Percentiles rank a stretch among this genome's conserved stretches.
Conservation (phyloP, 2,888 invertebrate species). For the Drosophila rubida region DNA sequence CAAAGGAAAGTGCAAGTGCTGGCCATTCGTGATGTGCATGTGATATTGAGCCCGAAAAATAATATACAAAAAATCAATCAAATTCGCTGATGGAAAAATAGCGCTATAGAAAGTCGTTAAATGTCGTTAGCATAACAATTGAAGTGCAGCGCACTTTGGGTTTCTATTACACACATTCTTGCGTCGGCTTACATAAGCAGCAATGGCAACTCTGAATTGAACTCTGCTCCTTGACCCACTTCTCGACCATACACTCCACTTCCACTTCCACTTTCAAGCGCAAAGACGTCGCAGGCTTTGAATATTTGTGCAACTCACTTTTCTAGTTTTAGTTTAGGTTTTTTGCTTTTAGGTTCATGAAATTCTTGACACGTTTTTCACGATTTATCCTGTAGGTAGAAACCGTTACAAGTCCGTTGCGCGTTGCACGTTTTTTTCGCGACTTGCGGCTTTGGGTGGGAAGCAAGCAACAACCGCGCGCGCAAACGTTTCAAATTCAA, state of each 20-base stretch:
- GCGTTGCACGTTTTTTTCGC: slow-evolving; percentile 20
- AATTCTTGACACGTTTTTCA: slow-evolving; percentile 54
- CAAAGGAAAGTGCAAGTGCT: slow-evolving; percentile 73
- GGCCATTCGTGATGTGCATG: slow-evolving; percentile 63
- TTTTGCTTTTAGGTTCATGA: neutral
- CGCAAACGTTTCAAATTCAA: slow-evolving; percentile 80
- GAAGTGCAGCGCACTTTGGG: neutral
- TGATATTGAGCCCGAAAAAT: slow-evolving; percentile 31
- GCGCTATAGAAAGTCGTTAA: slow-evolving; percentile 62
- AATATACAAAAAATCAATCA: slow-evolving; percentile 50
- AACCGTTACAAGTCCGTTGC: slow-evolving; percentile 33
- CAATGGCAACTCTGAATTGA: slow-evolving; percentile 8
- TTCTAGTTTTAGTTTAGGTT: slow-evolving; percentile 31
- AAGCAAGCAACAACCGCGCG: slow-evolving; percentile 69
- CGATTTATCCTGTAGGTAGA: slow-evolving; percentile 36
- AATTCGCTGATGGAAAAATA: slow-evolving; percentile 34
- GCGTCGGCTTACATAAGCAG: slow-evolving; percentile 62
- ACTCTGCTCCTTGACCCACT: slow-evolving; percentile 52
- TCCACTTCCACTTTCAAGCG: slow-evolving; percentile 16
- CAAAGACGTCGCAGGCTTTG: neutral
- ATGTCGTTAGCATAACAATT: slow-evolving; percentile 52
- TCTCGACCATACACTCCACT: neutral
- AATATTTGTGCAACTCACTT: slow-evolving; percentile 32
- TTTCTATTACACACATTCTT: slow-evolving; percentile 29
- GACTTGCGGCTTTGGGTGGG: slow-evolving; percentile 14